Base-by-base conservation (phyloP, 2,113 vertebrate species). In the Gobiocypris rarus region DNA sequence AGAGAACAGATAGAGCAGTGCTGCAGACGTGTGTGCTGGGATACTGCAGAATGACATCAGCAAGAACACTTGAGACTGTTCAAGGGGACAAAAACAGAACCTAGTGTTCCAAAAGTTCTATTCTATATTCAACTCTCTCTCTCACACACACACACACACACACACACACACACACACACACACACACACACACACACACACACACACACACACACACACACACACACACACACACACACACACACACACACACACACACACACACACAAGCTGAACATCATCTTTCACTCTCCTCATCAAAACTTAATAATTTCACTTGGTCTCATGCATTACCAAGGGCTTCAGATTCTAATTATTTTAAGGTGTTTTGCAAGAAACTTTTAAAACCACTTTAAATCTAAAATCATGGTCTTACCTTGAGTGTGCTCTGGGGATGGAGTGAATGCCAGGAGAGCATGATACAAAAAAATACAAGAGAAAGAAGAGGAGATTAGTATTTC, bases 341-440 rank as follows among this genome's bases (percentile, higher is more conserved):
- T 71, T 58, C 73, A 34, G 3, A 61, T 59, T 34, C 54, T 26
- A 31, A 70, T 82, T 24, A 11, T 14, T 28, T 5, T 59, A 59
- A 70, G 4, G 63, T 9, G 19, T 54, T 69, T 77, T 77, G 34
- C 45, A 3, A n/a, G 67, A 54, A 75, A 56, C 50, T 52, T 65
- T 63, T 45, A 10, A 28, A 24, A 81, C 11, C 58, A 74, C 43
- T 24, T n/a, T 58, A 65, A 28, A 61, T 61, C 38, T 26, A 11
- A 67, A 58, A 69, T 41, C 19, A 8, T 54, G 48, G 22, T 79
- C 86, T 87, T 87, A 87, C 86, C 86, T 83, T 81, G 45, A 87
- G 54, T 31, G 86, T 87, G 80, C 75, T 87, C 86, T 87, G 80
- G 43, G 48, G 5, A 75, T 34, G 52, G 83, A 67, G 45, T 8